Conservation (phyloP, 2,888 invertebrate genomes). For the Glyphotaelius pellucidus region DNA sequence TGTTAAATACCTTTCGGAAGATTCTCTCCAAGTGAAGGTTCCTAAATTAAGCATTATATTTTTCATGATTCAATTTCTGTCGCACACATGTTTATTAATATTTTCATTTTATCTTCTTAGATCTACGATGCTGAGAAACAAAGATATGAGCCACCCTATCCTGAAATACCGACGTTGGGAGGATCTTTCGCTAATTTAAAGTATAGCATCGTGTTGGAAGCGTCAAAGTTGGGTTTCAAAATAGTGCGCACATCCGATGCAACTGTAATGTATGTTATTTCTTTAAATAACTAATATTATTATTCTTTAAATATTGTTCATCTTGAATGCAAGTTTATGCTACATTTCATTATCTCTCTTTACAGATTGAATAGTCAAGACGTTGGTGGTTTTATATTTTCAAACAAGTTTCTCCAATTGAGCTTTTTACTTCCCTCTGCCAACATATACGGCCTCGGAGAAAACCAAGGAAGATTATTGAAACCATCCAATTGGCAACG, state of each 20-base stretch:
- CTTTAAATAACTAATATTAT: not conserved
- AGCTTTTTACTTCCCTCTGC: conserved; percentile 79
- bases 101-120: conserved; percentile 68
- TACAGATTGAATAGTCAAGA: conserved; percentile 83
- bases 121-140: conserved; percentile 75
- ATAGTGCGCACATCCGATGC: conserved; percentile 77
- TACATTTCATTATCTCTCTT: not conserved
- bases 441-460: conserved; percentile 86
- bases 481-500: conserved; percentile 83
- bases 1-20: conserved; percentile 80
- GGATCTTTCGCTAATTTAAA: conserved; percentile 74
- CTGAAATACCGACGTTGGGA: conserved; percentile 78
- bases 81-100: not conserved
- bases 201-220: conserved; percentile 78
- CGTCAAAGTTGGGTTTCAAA: conserved; percentile 80
- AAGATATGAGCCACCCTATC: conserved; percentile 84
- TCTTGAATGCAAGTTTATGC: not conserved
- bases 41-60: conserved; percentile 55
- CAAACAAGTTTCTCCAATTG: conserved; percentile 87
- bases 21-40: conserved; percentile 83
- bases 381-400: conserved; percentile 83
- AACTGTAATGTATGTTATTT: conserved; percentile 76
- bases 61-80: conserved; percentile 9
- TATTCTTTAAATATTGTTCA: not conserved
- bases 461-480: conserved; percentile 80